Evolutionary conservation across 2,797 vertebrate genomes (phyloP), one percentile per base, ranked within the genome.

Genomic region (Oryzias sinensis): DNA sequence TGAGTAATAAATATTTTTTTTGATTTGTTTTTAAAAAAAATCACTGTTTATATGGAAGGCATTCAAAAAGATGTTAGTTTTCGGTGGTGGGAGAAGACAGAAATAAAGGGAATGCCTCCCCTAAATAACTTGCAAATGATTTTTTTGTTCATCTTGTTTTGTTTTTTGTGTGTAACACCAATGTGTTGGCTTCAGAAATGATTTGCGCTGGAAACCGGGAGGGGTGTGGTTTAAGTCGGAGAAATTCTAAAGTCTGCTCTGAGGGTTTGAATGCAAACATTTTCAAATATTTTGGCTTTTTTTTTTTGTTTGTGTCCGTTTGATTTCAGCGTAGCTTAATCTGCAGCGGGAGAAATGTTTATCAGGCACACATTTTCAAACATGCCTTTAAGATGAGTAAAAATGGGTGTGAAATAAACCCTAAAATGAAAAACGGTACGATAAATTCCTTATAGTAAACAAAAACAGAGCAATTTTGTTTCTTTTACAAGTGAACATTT

Each of bases 41-140:
- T 94, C 91, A 91, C 90, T 93, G 90, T 94, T 92, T 91, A 94
- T 92, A 91, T 93, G 81, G 90, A 91, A 91, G 86, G 87, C 87
- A 70, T 92, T 82, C 70, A 76, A 77, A 74, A 84, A 79, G 81
- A 83, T 75, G 69, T 53, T 69, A 72, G 15, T 69, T 74, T 65
- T 58, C 47, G 74, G 75, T 59, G 70, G 68, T 63, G 57, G 66
- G 55, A 53, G 71, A 51, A 52, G 53, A 63, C 1, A 1, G 22
- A 43, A 56, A 47, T 61, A 53, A 37, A 65, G 49, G 67, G 68
- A 77, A 60, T 78, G 74, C 80, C 83, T 84, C 68, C 43, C 74
- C 81, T 60, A 89, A 87, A 87, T 84, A 83, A 86, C 52, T 74
- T 81, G 77, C 77, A 79, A 79, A 75, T 79, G 72, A 46, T 77